phyloP scores from a whole-genome alignment of 1,140 invertebrate species.

The Heliconius hermathena region DNA sequence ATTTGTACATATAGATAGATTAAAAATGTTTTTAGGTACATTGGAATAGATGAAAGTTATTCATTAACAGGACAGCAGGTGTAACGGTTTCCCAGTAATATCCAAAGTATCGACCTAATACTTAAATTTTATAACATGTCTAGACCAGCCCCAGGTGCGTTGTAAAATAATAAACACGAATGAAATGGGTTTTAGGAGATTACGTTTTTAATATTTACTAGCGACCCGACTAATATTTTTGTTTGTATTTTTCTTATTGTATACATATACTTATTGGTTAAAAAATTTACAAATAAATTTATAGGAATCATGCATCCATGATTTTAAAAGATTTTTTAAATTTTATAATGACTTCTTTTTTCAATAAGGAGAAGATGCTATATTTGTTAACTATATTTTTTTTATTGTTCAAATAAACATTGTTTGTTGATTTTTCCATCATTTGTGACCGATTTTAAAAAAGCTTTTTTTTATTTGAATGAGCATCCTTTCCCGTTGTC shows the following conservation, averaged over 20 bases:
- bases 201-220: neutral
- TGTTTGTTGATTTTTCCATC: too few species aligned
- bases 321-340: too few species aligned
- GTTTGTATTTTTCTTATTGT: neutral
- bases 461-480: too few species aligned
- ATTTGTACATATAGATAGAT: too few species aligned
- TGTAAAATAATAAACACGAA: slow-evolving; percentile 28
- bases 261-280: neutral
- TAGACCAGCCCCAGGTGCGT: slow-evolving; percentile 39
- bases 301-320: too few species aligned
- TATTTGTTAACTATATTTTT: too few species aligned
- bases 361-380: too few species aligned
- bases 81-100: slow-evolving; percentile 21
- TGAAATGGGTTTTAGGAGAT: slow-evolving; percentile 16
- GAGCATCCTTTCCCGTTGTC: too few species aligned
- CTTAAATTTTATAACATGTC: slow-evolving; percentile 38
- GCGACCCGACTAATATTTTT: neutral
- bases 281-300: too few species aligned
- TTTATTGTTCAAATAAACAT: too few species aligned
- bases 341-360: too few species aligned
- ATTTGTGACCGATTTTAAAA: too few species aligned
- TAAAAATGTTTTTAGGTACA: neutral
- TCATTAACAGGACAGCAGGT: slow-evolving; percentile 5
- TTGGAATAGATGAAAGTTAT: neutral
- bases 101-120: slow-evolving; percentile 27